These are phyloP conservation scores for Hylomyscus alleni DNA, from an alignment of 2,797 vertebrate species.

Conservation along the genomic window DNA sequence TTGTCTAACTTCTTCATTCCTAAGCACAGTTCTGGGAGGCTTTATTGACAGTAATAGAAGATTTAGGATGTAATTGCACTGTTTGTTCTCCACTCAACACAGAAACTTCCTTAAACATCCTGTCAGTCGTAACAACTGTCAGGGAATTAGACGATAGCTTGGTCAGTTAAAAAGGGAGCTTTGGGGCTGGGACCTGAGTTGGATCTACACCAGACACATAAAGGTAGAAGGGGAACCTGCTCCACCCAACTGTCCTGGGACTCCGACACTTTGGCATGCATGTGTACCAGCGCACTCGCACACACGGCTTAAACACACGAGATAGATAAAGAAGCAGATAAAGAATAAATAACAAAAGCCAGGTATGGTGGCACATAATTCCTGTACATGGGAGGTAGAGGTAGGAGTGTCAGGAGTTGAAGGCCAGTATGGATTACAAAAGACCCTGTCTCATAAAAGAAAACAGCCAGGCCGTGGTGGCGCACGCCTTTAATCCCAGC, in stretches of 20 bases:
- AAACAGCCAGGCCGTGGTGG: too few species aligned
- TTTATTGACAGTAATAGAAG: constrained; percentile 73
- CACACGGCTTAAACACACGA: neutral
- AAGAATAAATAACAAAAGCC: neutral
- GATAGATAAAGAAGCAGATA: neutral
- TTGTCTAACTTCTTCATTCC: neutral
- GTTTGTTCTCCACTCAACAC: constrained; percentile 48
- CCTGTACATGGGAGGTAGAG: neutral
- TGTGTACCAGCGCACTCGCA: neutral
- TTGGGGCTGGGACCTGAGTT: neutral
- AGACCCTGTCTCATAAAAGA: neutral
- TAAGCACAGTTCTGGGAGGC: neutral
- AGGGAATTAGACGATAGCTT: neutral
- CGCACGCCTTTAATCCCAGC: too few species aligned
- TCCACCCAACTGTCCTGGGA: neutral
- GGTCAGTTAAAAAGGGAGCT: neutral
- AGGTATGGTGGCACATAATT: neutral
- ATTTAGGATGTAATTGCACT: constrained; percentile 69
- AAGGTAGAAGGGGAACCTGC: neutral
- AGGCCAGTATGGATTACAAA: neutral
- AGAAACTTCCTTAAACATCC: constrained; percentile 4
- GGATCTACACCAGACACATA: neutral
- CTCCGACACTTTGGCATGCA: neutral
- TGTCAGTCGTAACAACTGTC: constrained; percentile 50
- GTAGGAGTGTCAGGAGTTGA: neutral